Base-by-base conservation (phyloP, 1,140 invertebrate genomes). In the Drosophila erecta region DNA sequence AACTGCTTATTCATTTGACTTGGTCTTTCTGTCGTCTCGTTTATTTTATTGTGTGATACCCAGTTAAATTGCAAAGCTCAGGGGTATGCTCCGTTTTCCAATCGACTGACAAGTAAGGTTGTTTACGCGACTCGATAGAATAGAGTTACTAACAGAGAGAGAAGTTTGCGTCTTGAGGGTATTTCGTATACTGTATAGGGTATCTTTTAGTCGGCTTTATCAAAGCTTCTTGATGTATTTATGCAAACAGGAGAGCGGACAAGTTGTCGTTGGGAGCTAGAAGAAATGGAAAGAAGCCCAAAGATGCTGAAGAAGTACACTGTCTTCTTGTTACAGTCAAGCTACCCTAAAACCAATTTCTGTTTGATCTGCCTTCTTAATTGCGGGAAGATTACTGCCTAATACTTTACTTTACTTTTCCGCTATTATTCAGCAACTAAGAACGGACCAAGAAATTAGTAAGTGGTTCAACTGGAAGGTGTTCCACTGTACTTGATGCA, bases 1-100 rank as follows among this genome's bases (percentile, higher is more conserved):
- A 80, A 76, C 64, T 76, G 72, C 78, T 81, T 83, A 69, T 67
- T 81, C 61, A 83, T 59, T 67, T 81, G 58, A 27, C 58, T 50
- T 66, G 35, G 58, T 49, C 43, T 49, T 40, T 30, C 44, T 49
- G 43, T 35, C 35, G 46, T 67, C 17, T 30, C 44, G 64, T 50
- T 64, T 47, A 50, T 50, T 67, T 67, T 30, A 43, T 43, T 56
- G 43, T 40, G 30, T 14, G 20, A 61, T 27, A 37, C 15, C 24
- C 6, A 11, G 17, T 20, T 12, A 50, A 50, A 12, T 40, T 27
- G 8, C 2, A 0, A 4, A 8, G 10, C 2, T 7, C 7, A 35
- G 12, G 58, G 50, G 15, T n/a, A 20, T 61, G 24, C 6, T 17
- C 17, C 50, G 17, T n/a, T 7, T 47, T n/a, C 3, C 12, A 6